Percentiles rank a stretch among this genome's conserved stretches.
Conservation (phyloP, 2,888 invertebrate genomes). For the Hypsopygia costalis region DNA sequence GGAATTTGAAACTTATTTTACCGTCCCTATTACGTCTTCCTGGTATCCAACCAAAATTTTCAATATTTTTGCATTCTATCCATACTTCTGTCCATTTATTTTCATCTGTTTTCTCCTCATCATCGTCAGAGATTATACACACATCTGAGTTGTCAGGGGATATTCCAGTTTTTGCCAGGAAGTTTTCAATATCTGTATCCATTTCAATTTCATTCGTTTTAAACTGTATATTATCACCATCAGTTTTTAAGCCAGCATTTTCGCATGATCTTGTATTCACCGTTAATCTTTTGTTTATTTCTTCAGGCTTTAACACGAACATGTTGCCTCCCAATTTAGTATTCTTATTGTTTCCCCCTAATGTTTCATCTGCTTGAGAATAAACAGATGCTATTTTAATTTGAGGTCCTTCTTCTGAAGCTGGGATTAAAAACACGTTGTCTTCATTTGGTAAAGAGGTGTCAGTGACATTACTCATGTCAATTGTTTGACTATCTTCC, state of each 20-base stretch:
- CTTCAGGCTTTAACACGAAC: constrained; percentile 67
- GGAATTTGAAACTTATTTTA: neutral
- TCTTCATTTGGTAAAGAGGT: too few relatives aligned
- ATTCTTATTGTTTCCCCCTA: constrained; percentile 14
- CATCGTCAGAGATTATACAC: constrained; percentile 40
- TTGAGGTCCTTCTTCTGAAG: constrained; percentile 42
- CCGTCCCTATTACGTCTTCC: constrained; percentile 34
- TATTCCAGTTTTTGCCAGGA: constrained; percentile 32
- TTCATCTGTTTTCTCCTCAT: constrained; percentile 12
- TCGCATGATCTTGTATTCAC: constrained; percentile 12
- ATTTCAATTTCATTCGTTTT: constrained; percentile 10
- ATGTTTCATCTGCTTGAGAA: constrained; percentile 18
- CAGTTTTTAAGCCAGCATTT: neutral
- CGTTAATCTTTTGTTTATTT: constrained; percentile 56
- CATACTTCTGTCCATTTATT: constrained; percentile 33
- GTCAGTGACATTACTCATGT: too few relatives aligned
- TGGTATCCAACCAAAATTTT: constrained; percentile 49
- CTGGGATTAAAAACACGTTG: constrained; percentile 19
- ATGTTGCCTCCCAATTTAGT: constrained; percentile 37
- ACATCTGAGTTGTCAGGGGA: constrained; percentile 23
- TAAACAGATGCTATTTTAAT: constrained; percentile 38
- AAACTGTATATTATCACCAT: neutral
- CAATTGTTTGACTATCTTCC: too few relatives aligned
- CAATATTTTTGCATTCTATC: constrained; percentile 48
- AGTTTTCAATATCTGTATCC: constrained; percentile 42